Conservation (phyloP, 1,140 invertebrate species). For the Zaprionus africanus region DNA sequence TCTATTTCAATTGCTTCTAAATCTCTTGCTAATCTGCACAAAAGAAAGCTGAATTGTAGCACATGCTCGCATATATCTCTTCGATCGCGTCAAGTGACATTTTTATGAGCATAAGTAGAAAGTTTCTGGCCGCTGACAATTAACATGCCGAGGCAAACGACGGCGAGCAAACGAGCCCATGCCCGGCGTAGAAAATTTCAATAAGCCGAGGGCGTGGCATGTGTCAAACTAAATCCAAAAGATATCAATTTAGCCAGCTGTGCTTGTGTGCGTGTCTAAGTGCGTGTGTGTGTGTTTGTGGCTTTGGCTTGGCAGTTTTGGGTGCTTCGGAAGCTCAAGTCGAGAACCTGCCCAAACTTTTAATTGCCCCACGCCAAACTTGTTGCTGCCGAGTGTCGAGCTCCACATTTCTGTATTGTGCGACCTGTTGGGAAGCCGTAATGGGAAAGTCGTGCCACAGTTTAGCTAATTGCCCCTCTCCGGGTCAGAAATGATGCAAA, state of each 20-base stretch:
- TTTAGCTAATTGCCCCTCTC: conserved; percentile 21
- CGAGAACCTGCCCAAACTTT: conserved; percentile 63
- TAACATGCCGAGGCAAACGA: conserved; percentile 65
- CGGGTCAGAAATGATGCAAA: conserved; percentile 16
- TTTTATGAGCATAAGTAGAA: conserved; percentile 79
- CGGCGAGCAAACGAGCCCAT: conserved; percentile 35
- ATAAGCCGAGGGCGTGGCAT: conserved; percentile 49
- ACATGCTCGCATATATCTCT: conserved; percentile 62
- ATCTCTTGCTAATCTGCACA: conserved; percentile 62
- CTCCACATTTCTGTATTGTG: conserved; percentile 50
- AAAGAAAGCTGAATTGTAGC: conserved; percentile 77
- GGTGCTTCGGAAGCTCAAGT: background rate
- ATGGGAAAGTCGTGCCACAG: conserved; percentile 66
- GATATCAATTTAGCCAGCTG: conserved; percentile 26
- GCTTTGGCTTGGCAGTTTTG: background rate
- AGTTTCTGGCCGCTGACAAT: conserved; percentile 71
- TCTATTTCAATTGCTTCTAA: conserved; percentile 82
- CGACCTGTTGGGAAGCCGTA: conserved; percentile 45
- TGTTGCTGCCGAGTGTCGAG: conserved; percentile 30
- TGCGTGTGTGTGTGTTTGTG: background rate
- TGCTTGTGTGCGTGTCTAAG: background rate
- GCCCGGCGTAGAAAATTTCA: conserved; percentile 52
- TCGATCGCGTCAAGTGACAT: conserved; percentile 72
- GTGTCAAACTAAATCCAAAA: conserved; percentile 45
- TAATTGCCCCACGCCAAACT: conserved; percentile 60